Conservation (phyloP, 2,888 invertebrate genomes). For the Pimpla rufipes region DNA sequence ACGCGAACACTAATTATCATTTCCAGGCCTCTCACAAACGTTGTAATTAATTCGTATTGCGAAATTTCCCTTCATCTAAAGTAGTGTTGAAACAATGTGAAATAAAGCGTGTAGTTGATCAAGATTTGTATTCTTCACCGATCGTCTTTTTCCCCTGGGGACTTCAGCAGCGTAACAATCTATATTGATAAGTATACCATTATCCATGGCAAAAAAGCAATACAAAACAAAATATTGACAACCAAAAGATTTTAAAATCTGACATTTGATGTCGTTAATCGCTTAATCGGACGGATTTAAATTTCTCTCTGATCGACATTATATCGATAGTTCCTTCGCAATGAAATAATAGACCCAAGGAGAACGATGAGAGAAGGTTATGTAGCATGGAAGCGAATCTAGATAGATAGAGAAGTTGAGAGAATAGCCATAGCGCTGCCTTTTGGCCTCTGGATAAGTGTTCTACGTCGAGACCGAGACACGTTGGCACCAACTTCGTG, state of each 20-base stretch:
- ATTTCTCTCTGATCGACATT: background rate
- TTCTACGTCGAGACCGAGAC: constrained; percentile 66
- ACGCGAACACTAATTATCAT: background rate
- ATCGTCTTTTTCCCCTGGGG: no score
- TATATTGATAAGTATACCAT: no score
- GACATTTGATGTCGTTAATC: background rate
- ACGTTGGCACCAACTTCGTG: constrained; percentile 72
- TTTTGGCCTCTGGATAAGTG: constrained; percentile 67
- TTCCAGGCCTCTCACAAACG: background rate
- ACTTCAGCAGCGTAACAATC: no score
- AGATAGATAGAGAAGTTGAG: constrained; percentile 37
- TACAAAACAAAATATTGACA: background rate
- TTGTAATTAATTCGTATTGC: background rate
- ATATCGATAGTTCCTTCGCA: background rate
- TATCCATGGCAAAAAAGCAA: no score
- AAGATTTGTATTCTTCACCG: no score
- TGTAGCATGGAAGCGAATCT: constrained; percentile 44
- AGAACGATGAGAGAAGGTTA: constrained; percentile 35
- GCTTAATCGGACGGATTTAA: background rate
- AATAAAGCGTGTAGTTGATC: no score
- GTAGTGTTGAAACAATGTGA: background rate
- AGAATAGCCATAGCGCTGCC: constrained; percentile 58
- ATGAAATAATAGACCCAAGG: constrained; percentile 15
- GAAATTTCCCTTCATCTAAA: background rate
- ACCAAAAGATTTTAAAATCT: background rate